Evolutionary conservation across 2,797 vertebrate species (phyloP), one percentile per base, ranked within the genome.

Genomic region (Decapterus maruadsi): DNA sequence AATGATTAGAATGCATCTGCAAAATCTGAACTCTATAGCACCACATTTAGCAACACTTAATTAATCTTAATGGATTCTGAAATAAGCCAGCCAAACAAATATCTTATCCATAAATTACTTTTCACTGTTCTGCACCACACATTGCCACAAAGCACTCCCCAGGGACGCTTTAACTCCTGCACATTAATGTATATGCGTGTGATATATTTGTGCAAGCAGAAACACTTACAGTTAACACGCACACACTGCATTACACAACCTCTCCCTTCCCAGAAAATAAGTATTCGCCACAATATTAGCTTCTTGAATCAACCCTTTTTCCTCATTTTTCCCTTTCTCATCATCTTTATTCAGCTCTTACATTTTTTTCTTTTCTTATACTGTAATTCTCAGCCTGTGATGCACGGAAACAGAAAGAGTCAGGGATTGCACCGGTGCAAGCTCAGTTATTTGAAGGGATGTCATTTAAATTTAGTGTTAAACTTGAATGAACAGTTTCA

Each of bases 11-110:
- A 87, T 93, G 86, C 88, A 92, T 94, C 91, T 87, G 90, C 78
- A 65, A 86, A 82, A 92, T 84, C 90, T 87, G 85, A 92, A 90
- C 87, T 87, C 77, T 72, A 83, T 71, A 84, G 85, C 88, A 81
- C 76, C 82, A 75, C 85, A 86, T 92, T 94, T 87, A 90, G 90
- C 82, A 77, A 79, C 90, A 90, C 90, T 92, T 93, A 93, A 93
- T 94, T 94, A 90, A 93, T 93, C 89, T 91, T 93, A 94, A 94
- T 94, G 92, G 90, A 93, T 93, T 93, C 88, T 88, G 87, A 87
- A 93, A 94, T 89, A 91, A 93, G 86, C 82, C 80, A 81, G 87
- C 89, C 90, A 90, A 93, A 88, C 82, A 93, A 89, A 90, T 84
- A 89, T 89, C 81, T 76, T 90, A 89, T 80, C 87, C 88, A 91